These are phyloP conservation scores for Lasioglossum morio DNA, from an alignment of 2,888 invertebrate genomes.

Conservation along the genomic window DNA sequence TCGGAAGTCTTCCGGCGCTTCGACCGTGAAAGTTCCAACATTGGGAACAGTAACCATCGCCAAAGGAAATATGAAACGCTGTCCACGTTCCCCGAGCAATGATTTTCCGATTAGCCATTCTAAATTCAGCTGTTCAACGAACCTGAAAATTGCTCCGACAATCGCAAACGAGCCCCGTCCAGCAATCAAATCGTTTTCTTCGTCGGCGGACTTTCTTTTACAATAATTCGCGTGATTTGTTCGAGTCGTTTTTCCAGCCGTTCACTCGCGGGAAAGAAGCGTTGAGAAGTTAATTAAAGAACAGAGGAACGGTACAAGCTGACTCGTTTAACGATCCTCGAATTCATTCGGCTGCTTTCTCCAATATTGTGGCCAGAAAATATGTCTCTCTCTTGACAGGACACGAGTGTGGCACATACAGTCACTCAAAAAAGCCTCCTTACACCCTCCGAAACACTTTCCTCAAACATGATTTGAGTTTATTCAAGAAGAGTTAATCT, in stretches of 20 bases:
- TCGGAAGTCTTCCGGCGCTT: not conserved
- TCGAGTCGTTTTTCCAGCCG: conserved; percentile 6
- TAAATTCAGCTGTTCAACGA: conserved; percentile 9
- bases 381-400: not conserved
- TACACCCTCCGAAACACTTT: no score
- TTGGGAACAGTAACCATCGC: not conserved
- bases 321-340: conserved; percentile 40
- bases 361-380: not conserved
- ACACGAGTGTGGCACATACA: not conserved
- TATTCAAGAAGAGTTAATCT: no score
- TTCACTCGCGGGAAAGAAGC: conserved; percentile 11
- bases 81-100: not conserved
- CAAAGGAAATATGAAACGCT: not conserved
- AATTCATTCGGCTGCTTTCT: conserved; percentile 36
- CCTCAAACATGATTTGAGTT: no score
- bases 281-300: conserved; percentile 33
- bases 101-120: conserved; percentile 3
- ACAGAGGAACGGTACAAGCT: conserved; percentile 18
- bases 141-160: not conserved
- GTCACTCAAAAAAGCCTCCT: no score
- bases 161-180: not conserved
- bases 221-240: conserved; percentile 10
- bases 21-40: not conserved
- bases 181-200: not conserved
- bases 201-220: conserved; percentile 25